Conservation (phyloP, 2,888 invertebrate genomes). For the Lathronympha strigana region DNA sequence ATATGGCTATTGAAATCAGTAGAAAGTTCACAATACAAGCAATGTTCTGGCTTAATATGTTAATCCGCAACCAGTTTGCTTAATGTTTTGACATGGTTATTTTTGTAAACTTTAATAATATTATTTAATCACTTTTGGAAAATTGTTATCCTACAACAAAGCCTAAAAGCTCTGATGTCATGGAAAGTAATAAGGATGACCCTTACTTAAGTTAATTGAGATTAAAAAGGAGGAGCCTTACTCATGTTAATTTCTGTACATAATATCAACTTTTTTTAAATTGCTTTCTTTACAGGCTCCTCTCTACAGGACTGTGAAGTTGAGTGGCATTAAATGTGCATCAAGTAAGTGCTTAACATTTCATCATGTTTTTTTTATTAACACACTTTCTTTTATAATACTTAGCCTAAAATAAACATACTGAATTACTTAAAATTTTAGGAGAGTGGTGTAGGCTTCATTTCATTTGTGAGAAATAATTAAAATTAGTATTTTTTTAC, state of each 20-base stretch:
- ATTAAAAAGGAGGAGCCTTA: background rate
- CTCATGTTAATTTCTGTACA: background rate
- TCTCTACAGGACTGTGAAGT: slow-evolving; percentile 65
- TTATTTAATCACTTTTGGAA: background rate
- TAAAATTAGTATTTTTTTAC: background rate
- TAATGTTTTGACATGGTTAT: background rate
- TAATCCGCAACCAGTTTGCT: background rate
- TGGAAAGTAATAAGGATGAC: too few species aligned
- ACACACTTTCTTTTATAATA: background rate
- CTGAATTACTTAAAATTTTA: too few species aligned
- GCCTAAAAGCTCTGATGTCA: background rate
- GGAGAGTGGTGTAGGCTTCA: background rate
- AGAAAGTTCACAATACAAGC: background rate
- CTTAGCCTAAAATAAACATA: background rate
- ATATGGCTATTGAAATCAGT: background rate
- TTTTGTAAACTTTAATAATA: background rate
- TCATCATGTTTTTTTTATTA: background rate
- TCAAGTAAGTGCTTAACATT: slow-evolving; percentile 66
- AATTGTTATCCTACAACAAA: background rate
- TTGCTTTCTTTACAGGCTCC: slow-evolving; percentile 61
- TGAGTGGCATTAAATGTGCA: slow-evolving; percentile 69
- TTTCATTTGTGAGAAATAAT: background rate
- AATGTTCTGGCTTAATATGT: background rate
- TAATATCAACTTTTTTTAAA: background rate
- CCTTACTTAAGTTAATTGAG: background rate